Conservation (phyloP, 2,113 vertebrate species). For the Rousettus leschenaultii region DNA sequence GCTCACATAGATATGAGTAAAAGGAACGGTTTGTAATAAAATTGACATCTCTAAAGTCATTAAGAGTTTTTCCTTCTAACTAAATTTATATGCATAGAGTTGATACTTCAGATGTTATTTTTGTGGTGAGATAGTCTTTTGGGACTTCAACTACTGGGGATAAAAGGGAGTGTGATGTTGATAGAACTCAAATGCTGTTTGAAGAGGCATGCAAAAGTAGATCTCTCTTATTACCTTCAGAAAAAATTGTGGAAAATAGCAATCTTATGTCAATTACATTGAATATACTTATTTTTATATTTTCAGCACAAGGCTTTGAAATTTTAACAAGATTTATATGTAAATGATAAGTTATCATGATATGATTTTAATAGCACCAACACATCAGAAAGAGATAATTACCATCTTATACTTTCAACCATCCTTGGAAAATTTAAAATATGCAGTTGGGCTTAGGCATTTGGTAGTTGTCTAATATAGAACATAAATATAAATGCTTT, state of each 20-base stretch:
- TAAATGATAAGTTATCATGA: conserved; percentile 67
- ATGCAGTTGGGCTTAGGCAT: conserved; percentile 36
- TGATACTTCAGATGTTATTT: conserved; percentile 73
- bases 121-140: conserved; percentile 59
- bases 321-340: conserved; percentile 71
- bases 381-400: conserved; percentile 69
- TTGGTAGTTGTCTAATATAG: conserved; percentile 40
- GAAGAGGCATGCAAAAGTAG: conserved; percentile 60
- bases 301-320: conserved; percentile 56
- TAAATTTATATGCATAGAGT: conserved; percentile 73
- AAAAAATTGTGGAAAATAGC: conserved; percentile 68
- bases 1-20: neutral
- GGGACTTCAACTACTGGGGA: conserved; percentile 60
- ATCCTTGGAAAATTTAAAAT: conserved; percentile 66
- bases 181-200: conserved; percentile 70
- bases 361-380: conserved; percentile 70
- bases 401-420: conserved; percentile 53
- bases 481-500: conserved; percentile 57
- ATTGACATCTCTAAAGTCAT: conserved; percentile 55
- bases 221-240: conserved; percentile 67
- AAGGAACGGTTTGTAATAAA: conserved; percentile 62
- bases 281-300: conserved; percentile 70
- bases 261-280: conserved; percentile 69
- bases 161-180: conserved; percentile 64
- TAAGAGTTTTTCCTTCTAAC: conserved; percentile 43